Conservation (phyloP, 2,113 vertebrate species). For the Grus americana region DNA sequence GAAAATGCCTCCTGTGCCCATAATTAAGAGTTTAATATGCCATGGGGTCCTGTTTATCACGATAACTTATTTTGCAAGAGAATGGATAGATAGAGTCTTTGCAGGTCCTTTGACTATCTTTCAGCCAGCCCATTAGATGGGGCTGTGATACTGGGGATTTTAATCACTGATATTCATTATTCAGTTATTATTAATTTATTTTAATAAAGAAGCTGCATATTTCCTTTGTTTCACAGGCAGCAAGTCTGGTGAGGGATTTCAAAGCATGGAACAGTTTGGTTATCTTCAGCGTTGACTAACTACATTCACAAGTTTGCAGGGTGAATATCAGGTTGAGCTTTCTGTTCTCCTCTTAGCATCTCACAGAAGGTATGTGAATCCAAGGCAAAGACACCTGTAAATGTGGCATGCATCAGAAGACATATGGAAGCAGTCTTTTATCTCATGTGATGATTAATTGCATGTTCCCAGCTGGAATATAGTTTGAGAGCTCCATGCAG, state of each 20-base stretch:
- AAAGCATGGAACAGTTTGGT: neutral
- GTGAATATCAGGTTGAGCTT: neutral
- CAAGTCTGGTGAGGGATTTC: neutral
- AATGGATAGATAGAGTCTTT: neutral
- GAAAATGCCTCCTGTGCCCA: constrained; percentile 13
- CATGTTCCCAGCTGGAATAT: neutral
- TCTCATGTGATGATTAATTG: neutral
- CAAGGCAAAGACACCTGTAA: neutral
- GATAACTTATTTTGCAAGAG: neutral
- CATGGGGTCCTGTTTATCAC: constrained; percentile 7
- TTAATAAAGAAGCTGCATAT: neutral
- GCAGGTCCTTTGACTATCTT: constrained; percentile 5
- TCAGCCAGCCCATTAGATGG: constrained; percentile 64
- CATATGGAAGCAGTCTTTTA: neutral
- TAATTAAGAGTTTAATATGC: constrained; percentile 30
- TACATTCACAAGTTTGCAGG: neutral
- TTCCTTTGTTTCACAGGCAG: neutral
- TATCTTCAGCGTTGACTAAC: neutral
- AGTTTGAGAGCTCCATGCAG: neutral
- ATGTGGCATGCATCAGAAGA: neutral
- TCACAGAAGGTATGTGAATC: neutral
- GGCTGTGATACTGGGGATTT: constrained; percentile 62
- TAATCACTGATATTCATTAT: constrained; percentile 9
- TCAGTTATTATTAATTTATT: constrained; percentile 1
- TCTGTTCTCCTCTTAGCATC: neutral